These are phyloP conservation scores for Conus betulinus DNA, from an alignment of 1,140 invertebrate genomes.

Conservation along the genomic window DNA sequence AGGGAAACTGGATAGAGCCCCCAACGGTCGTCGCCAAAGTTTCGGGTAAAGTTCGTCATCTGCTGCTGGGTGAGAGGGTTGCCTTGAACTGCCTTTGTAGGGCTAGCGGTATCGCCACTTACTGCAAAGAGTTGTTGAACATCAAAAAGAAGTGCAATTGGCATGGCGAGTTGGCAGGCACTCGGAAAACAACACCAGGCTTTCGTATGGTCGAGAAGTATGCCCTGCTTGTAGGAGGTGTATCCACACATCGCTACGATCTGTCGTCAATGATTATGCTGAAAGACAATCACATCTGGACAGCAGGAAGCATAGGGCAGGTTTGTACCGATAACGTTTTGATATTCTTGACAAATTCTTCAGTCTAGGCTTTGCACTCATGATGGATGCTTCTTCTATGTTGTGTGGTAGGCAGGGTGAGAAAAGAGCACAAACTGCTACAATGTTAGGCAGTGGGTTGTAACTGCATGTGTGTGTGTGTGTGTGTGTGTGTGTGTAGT, in stretches of 20 bases:
- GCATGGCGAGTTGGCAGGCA: constrained; percentile 75
- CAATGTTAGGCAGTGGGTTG: too few relatives aligned
- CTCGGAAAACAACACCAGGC: constrained; percentile 78
- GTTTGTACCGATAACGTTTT: constrained; percentile 50
- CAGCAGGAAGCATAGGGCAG: constrained; percentile 73
- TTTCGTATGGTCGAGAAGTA: constrained; percentile 78
- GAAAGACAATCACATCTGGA: constrained; percentile 78
- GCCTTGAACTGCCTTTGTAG: constrained; percentile 75
- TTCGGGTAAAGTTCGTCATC: constrained; percentile 70
- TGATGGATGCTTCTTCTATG: too few relatives aligned
- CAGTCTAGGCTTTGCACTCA: too few relatives aligned
- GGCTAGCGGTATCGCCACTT: constrained; percentile 76
- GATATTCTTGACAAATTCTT: too few relatives aligned
- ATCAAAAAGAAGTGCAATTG: constrained; percentile 60
- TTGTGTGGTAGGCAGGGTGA: too few relatives aligned
- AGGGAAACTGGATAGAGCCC: constrained; percentile 67
- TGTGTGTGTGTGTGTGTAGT: too few relatives aligned
- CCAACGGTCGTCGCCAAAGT: constrained; percentile 69
- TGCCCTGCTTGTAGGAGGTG: constrained; percentile 75
- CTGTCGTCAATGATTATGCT: constrained; percentile 78
- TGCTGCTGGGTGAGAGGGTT: constrained; percentile 76
- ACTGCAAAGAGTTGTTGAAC: constrained; percentile 60
- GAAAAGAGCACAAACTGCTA: too few relatives aligned
- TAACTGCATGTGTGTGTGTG: too few relatives aligned
- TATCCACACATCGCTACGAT: constrained; percentile 76